Base-by-base conservation (phyloP, 1,140 invertebrate genomes). In the Hylaeus anthracinus region DNA sequence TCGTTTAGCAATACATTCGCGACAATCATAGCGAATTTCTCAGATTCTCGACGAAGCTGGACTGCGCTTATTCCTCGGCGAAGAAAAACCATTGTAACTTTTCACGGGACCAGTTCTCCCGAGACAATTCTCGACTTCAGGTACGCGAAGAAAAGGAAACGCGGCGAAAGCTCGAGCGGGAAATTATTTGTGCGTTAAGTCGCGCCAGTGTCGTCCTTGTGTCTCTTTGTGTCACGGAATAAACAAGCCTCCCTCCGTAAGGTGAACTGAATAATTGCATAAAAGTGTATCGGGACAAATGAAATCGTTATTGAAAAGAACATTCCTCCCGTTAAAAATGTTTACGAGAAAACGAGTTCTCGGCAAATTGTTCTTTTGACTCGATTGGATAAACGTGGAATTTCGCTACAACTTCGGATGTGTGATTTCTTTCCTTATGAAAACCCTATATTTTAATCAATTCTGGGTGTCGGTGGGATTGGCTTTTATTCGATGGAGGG, bases 41-140 rank as follows among this genome's bases (percentile, higher is more conserved):
- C 39, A 2, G 12, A 12, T 14, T 15, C 1, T 37, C 39, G 3
- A 3, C 10, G 2, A 58, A 4, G 67, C 12, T 63, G 61, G 61
- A 8, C 37, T 12, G 37, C 63, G 39, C 41, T 12, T 65, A 5
- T 65, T 74, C 37, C 58, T 37, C 41, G 8, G 43, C 39, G 43
- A 60, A 58, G 69, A 72, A 63, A 72, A 79, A 79, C 6, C 61
- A 43, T 66, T 58, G 70, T 58, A 79, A 72, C 37, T 70, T 72
- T 73, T 51, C 70, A 51, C 61, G 15, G 3, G 43, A 43, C 39
- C 9, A 39, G 2, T 53, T 65, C 60, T 51, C 53, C 41, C 1
- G 51, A 15, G 70, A 4, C 10, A 79, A 73, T 72, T 26, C 48
- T 55, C 58, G 39, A 55, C 60, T 2, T 5, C 41, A 14, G 43